A percentile compares a stretch with the other conserved stretches of the same genome.
Evolutionary conservation across 1,140 invertebrate species (phyloP).

Genomic region (Procambarus virginalis): DNA sequence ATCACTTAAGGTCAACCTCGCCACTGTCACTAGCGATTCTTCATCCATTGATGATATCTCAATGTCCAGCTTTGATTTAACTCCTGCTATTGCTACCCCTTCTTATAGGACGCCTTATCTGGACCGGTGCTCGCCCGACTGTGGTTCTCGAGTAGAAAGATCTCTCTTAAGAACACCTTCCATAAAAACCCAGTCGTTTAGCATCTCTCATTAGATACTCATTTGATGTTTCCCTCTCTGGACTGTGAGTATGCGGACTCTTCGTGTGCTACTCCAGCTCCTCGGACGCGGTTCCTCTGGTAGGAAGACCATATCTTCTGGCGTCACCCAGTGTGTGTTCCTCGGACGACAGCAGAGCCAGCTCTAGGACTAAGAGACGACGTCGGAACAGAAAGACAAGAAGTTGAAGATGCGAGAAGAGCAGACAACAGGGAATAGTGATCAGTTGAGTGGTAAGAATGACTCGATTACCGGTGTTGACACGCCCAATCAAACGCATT

Average conservation of each 20-base stretch:
- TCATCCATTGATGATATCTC: conserved; percentile 1
- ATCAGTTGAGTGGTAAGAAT: background rate
- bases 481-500: background rate
- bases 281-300: background rate
- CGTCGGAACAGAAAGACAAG: conserved; percentile 40
- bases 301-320: background rate
- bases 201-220: background rate
- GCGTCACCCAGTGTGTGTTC: conserved; percentile 11
- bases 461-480: background rate
- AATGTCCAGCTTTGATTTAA: background rate
- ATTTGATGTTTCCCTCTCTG: conserved; percentile 1
- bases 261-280: conserved; percentile 1
- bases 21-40: background rate
- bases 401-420: conserved; percentile 7
- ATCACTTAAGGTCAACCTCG: background rate
- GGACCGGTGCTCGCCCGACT: background rate
- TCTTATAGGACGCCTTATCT: background rate
- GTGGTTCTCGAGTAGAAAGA: background rate
- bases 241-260: background rate
- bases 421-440: background rate
- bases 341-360: conserved; percentile 2
- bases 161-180: background rate
- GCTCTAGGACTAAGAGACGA: conserved; percentile 16
- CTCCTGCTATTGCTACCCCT: background rate
- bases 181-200: background rate